Conservation (phyloP, 2,797 vertebrate genomes). For the Danio jaintianensis region DNA sequence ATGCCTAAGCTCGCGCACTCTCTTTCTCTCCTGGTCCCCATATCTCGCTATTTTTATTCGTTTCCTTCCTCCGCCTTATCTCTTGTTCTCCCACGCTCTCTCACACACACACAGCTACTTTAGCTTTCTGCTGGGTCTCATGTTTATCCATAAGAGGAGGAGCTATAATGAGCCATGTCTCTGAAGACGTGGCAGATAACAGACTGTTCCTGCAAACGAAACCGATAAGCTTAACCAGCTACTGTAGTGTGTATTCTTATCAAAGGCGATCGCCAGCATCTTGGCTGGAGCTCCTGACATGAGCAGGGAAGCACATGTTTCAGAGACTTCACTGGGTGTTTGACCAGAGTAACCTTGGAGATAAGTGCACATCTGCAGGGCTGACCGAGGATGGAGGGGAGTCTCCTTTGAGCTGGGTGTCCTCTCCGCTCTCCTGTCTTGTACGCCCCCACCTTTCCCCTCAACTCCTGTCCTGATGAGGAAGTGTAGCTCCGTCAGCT, state of each 20-base stretch:
- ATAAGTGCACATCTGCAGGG: conserved; percentile 41
- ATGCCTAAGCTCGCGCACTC: conserved; percentile 34
- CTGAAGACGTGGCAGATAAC: conserved; percentile 21
- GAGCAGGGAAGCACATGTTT: conserved; percentile 15
- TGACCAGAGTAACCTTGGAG: conserved; percentile 56
- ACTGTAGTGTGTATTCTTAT: not conserved
- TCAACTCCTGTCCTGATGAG: conserved; percentile 49
- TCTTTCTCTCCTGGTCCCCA: conserved; percentile 23
- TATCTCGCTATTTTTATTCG: conserved; percentile 38
- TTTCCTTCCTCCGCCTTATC: conserved; percentile 32
- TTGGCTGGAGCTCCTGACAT: conserved; percentile 20
- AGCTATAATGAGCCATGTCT: conserved; percentile 44
- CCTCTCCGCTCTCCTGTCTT: conserved; percentile 32
- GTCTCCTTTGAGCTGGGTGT: conserved; percentile 50
- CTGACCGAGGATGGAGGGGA: conserved; percentile 45
- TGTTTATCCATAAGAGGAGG: conserved; percentile 33
- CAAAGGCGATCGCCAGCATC: conserved; percentile 17
- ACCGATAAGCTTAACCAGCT: conserved; percentile 39
- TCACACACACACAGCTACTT: not conserved
- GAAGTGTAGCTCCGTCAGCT: conserved; percentile 54
- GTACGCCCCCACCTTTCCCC: conserved; percentile 13
- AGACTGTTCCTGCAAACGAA: not conserved
- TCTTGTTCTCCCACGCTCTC: conserved; percentile 11
- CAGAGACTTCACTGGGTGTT: conserved; percentile 44
- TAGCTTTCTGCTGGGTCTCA: conserved; percentile 40